Base-by-base conservation (phyloP, 2,888 invertebrate species). In the Gari tellinella region DNA sequence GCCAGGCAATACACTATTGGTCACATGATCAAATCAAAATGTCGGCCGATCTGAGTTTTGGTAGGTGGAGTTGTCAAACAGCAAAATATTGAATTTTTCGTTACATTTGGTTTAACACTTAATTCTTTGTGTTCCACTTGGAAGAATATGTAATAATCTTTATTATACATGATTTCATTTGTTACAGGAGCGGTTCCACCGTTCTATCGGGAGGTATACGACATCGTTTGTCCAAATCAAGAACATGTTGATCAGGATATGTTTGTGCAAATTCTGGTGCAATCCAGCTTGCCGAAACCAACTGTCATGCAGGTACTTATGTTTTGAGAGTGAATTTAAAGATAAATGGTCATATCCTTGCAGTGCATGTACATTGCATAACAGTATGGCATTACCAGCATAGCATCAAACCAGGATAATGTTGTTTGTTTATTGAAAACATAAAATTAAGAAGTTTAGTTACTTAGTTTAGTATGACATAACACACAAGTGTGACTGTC, bases 191-290 rank as follows among this genome's bases (percentile, higher is more conserved):
- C 91, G 53, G 90, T 92, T 14, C 92, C 92, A 21, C 85, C 90
- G 12, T 89, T 90, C 70, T 92, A 92, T 74, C 78, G 92, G 55
- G 92, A 92, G 80, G 88, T 92, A 38, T 92, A 92, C 65, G 91
- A 92, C 52, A 91, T 92, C 55, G 83, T 92, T 31, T 92, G 91
- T 65, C 91, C 92, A 15, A 90, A 90, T 77, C 90, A 91, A 81
- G 92, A 92, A 79, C 88, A 89, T 78, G 90, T 92, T 46, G 92
- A 92, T 75, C 87, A 90, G 73, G 92, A 92, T 77, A 83, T 91
- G 79, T 92, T 92, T 81, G 81, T 91, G 3, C 87, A 90, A 66
- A 80, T 92, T 51, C 81, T 92, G 23, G 86, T 91, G 19, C 90
- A 91, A 68, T 88, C 91, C 23, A 90, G 90, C 81, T 76, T 92